A percentile compares a stretch with the other conserved stretches of the same genome.
These are phyloP conservation scores for Sparus aurata DNA, from an alignment of 2,797 vertebrate species.

Conservation along the genomic window DNA sequence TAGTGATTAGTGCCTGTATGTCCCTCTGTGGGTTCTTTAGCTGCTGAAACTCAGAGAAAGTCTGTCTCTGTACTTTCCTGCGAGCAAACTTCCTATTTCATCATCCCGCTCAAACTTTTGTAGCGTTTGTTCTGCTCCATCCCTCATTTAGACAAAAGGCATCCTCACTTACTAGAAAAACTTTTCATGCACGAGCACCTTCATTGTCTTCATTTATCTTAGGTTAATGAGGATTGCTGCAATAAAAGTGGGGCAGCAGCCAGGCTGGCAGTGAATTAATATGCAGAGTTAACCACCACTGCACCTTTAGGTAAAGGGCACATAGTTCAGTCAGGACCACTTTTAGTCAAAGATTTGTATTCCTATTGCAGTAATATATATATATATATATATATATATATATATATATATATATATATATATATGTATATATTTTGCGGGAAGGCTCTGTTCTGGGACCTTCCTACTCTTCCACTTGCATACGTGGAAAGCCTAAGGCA, in stretches of 20 bases:
- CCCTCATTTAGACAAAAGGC: not conserved
- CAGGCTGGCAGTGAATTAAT: not conserved
- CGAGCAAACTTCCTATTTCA: conserved; percentile 11
- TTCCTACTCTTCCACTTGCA: too few species aligned
- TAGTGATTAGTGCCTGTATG: conserved; percentile 38
- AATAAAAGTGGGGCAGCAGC: not conserved
- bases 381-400: too few species aligned
- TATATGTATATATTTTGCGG: too few species aligned
- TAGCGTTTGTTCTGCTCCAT: not conserved
- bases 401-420: too few species aligned
- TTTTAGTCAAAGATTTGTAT: too few species aligned
- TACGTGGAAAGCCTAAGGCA: too few species aligned
- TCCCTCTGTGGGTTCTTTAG: conserved; percentile 26
- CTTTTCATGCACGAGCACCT: not conserved
- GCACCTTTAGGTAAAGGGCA: too few species aligned
- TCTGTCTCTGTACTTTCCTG: conserved; percentile 1
- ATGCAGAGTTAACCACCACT: not conserved
- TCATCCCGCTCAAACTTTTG: conserved; percentile 17
- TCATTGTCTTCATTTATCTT: not conserved
- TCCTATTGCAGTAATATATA: too few species aligned
- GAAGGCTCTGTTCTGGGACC: too few species aligned
- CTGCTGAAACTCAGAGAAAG: conserved; percentile 16
- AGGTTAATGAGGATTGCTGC: not conserved
- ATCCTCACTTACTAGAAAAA: not conserved
- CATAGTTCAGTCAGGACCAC: too few species aligned